Base-by-base conservation (phyloP, 1,140 invertebrate genomes). In the Ceratosolen fusciceps region DNA sequence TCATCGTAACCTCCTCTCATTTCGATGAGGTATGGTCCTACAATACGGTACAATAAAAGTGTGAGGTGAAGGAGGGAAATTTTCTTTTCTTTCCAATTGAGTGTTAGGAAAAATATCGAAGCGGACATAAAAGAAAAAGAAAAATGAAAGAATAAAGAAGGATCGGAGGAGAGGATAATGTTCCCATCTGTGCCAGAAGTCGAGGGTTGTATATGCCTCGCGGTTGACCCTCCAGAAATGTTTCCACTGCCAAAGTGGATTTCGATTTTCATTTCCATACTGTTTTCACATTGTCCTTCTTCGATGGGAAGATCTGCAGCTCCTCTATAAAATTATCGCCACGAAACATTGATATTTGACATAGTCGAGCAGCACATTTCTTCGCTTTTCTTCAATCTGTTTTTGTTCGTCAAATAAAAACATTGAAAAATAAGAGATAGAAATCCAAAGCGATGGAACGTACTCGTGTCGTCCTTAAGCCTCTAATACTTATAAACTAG, bases 241-340 rank as follows among this genome's bases (percentile, higher is more conserved):
- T 87, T 89, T 86, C 84, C 81, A 87, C 84, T 86, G 54, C 85
- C 85, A 89, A 89, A 89, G 86, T 88, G 81, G 84, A 89, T 90
- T 90, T 82, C 86, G 84, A 88, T 87, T 82, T 87, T 84, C 83
- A 89, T 88, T 87, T 88, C 85, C 87, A 88, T 87, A 86, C 85
- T 74, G 80, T 81, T 80, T 81, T 76, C 73, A 78, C 77, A 74
- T 79, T 80, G 68, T 29, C 54, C 74, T 39, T 47, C 58, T 34
- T 52, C 58, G 72, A 24, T n/a, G 29, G 77, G 77, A 49, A 4
- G 37, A 9, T 29, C 1, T 73, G 71, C 58, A 24, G 74, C n/a
- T 31, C 43, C 26, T 68, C 81, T 80, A 81, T 82, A 62, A 87
- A 86, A 82, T 86, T 84, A 83, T 86, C 83, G 65, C 81, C 81